Evolutionary conservation across 2,113 vertebrate species (phyloP), one percentile per base, ranked within the genome.

Genomic region (Kobus ellipsiprymnus): DNA sequence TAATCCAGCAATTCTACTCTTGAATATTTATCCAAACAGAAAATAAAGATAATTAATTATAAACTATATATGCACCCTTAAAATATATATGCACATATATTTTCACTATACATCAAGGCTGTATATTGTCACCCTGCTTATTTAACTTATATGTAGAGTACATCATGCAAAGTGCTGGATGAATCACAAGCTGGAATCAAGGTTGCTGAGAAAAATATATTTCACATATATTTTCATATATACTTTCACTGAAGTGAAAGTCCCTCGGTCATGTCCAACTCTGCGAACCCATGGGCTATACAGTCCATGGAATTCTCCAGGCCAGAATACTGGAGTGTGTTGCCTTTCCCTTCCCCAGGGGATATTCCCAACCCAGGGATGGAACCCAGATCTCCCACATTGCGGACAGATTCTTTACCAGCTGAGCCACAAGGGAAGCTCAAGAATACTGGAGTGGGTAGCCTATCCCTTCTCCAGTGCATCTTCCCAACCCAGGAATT

Each of bases 281-380:
- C 67, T 71, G 67, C 0, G 0, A 71, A 36, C 2, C 8, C 33
- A 36, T 0, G 2, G n/a, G 36, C 17, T 71, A 21, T 71, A 21
- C 64, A 71, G 64, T 71, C 17, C 64, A 71, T 21, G 19, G 17
- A 71, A 40, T 71, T 71, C 67, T 71, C 67, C n/a, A 71, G 19
- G n/a, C 67, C 67, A 71, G 67, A 71, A 40, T 71, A 71, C 67
- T 71, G 67, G n/a, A 40, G 10, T 71, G 19, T 19, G 67, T 71
- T 23, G n/a, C 67, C n/a, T 71, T 21, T 71, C n/a, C n/a, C n/a
- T 71, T 71, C 67, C 2, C 19, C 67, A 71, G 67, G 9, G 19
- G 67, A 23, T 71, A n/a, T 71, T 71, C 10, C n/a, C 19, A 12
- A 71, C n/a, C 67, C 67, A 71, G 67, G n/a, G n/a, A 71, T 71